Percentiles rank a stretch among this genome's conserved stretches.
These are phyloP conservation scores for Andrena minutula DNA, from an alignment of 2,888 invertebrate species.

Conservation along the genomic window DNA sequence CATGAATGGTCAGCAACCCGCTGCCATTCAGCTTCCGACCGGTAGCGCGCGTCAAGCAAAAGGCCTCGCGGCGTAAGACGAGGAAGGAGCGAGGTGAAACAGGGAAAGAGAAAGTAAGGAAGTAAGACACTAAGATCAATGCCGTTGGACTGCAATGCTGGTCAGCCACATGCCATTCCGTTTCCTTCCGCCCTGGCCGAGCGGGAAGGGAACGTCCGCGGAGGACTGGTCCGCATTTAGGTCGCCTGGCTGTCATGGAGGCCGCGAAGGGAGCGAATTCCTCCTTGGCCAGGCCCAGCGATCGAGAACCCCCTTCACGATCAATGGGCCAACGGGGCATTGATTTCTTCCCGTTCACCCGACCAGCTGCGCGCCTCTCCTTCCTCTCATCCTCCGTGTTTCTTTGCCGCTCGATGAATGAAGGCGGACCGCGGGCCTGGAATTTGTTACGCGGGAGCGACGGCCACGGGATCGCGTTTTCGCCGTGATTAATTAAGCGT, in stretches of 20 bases:
- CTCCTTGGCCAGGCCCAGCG: conserved; percentile 16
- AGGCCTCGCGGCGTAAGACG: background rate
- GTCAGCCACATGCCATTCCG: conserved; percentile 67
- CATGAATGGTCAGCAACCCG: too few species aligned
- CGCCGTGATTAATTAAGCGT: conserved; percentile 46
- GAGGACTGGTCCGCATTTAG: conserved; percentile 44
- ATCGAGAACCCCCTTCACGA: conserved; percentile 44
- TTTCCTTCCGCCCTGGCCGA: conserved; percentile 51
- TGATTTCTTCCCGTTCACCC: conserved; percentile 39
- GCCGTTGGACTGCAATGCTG: conserved; percentile 73
- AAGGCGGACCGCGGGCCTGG: conserved; percentile 25
- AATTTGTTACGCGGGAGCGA: conserved; percentile 38
- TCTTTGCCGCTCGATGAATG: conserved; percentile 48
- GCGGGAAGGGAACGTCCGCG: conserved; percentile 45
- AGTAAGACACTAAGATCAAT: conserved; percentile 69
- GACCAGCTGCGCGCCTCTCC: conserved; percentile 17
- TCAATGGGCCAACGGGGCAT: conserved; percentile 36
- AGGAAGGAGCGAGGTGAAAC: background rate
- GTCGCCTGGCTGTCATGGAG: conserved; percentile 49
- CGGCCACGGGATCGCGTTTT: conserved; percentile 14
- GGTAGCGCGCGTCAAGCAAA: background rate
- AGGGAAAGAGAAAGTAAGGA: conserved; percentile 31
- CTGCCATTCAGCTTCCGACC: conserved; percentile 25
- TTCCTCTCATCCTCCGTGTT: background rate
- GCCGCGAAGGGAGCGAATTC: conserved; percentile 43